Percentiles rank a stretch among this genome's conserved stretches.
Evolutionary conservation across 2,797 vertebrate genomes (phyloP).

Genomic region (Alcedo quadribrachys): DNA sequence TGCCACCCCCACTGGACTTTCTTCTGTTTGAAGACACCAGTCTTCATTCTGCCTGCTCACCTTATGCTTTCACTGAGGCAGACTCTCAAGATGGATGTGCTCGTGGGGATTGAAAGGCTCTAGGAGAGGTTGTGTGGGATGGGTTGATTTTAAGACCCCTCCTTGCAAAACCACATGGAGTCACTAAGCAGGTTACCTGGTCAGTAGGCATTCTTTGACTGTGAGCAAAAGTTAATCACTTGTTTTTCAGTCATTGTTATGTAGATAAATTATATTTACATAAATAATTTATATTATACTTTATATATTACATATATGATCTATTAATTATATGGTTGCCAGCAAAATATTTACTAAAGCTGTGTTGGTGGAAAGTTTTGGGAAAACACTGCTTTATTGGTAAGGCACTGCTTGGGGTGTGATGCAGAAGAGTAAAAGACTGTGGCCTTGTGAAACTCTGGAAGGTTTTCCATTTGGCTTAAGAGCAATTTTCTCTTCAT

Average conservation of each 20-base stretch:
- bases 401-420: background rate
- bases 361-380: background rate
- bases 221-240: background rate
- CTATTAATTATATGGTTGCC: background rate
- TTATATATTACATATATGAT: too few species aligned
- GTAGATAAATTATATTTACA: background rate
- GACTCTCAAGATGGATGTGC: background rate
- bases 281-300: too few species aligned
- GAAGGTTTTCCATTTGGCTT: background rate
- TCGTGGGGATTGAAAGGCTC: background rate
- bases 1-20: background rate
- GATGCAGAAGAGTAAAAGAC: background rate
- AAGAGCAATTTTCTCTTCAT: background rate
- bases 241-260: background rate
- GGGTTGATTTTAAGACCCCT: background rate
- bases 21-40: background rate
- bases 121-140: background rate
- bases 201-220: background rate
- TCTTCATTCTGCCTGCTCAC: background rate
- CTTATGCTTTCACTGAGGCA: background rate
- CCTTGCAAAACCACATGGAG: background rate
- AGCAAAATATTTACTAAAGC: background rate
- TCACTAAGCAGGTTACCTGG: background rate
- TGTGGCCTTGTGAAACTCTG: background rate
- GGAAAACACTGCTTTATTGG: background rate